phyloP scores from a whole-genome alignment of 1,140 invertebrate species.

The Potamilus streckersoni region DNA sequence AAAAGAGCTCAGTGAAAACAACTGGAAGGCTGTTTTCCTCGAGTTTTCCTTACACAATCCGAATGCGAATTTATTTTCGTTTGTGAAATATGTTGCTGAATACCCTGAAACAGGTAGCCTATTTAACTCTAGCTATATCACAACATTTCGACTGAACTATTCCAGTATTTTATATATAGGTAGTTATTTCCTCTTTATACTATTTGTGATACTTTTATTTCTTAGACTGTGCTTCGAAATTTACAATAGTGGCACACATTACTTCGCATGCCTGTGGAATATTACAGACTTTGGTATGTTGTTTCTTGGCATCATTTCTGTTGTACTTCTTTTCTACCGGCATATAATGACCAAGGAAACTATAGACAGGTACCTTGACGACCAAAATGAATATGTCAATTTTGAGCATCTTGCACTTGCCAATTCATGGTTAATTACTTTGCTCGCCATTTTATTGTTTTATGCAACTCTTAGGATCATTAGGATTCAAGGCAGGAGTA shows the following conservation, averaged over 20 bases:
- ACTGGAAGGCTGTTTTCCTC: slow-evolving; percentile 70
- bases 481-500: slow-evolving; percentile 43
- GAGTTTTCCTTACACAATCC: slow-evolving; percentile 72
- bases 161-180: slow-evolving; percentile 12
- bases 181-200: slow-evolving; percentile 23
- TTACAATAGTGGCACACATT: slow-evolving; percentile 6
- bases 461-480: slow-evolving; percentile 30
- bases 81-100: slow-evolving; percentile 49
- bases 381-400: slow-evolving; percentile 38
- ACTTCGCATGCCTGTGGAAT: slow-evolving; percentile 30
- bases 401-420: slow-evolving; percentile 45
- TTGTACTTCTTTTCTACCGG: slow-evolving; percentile 21
- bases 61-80: slow-evolving; percentile 41
- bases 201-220: slow-evolving; percentile 13
- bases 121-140: slow-evolving; percentile 12
- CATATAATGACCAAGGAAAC: slow-evolving; percentile 16
- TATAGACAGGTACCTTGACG: slow-evolving; percentile 7
- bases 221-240: slow-evolving; percentile 4
- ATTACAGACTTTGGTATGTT: slow-evolving; percentile 19
- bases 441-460: slow-evolving; percentile 36
- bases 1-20: slow-evolving; percentile 50
- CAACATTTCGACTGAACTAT: slow-evolving; percentile 21
- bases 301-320: slow-evolving; percentile 10
- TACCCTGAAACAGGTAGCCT: slow-evolving; percentile 68
- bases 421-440: slow-evolving; percentile 31